phyloP scores from a whole-genome alignment of 2,797 vertebrate genomes.

The Babyrousa celebensis region DNA sequence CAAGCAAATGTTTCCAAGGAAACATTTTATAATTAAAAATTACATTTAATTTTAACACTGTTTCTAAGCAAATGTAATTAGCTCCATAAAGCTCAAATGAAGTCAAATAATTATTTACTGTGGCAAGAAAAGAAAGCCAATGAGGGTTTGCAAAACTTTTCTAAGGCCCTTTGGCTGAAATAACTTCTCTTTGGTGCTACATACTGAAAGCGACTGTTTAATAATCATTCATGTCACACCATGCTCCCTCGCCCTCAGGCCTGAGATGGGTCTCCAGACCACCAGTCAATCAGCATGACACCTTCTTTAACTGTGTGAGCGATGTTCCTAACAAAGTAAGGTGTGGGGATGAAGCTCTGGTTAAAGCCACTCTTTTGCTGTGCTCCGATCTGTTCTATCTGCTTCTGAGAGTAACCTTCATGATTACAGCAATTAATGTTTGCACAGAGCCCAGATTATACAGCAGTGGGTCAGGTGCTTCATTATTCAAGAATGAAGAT shows the following conservation, averaged over 20 bases:
- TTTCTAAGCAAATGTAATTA: conserved; percentile 91
- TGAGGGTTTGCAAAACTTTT: conserved; percentile 87
- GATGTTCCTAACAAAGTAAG: conserved; percentile 77
- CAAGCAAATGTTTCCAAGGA: conserved; percentile 89
- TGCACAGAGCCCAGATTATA: conserved; percentile 81
- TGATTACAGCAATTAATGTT: conserved; percentile 79
- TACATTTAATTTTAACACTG: conserved; percentile 89
- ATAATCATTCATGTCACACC: conserved; percentile 73
- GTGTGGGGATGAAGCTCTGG: conserved; percentile 41
- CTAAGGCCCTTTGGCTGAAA: conserved; percentile 85
- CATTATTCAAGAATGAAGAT: conserved; percentile 70
- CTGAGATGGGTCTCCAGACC: conserved; percentile 52
- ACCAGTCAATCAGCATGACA: neutral
- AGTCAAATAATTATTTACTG: conserved; percentile 86
- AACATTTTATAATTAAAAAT: conserved; percentile 90
- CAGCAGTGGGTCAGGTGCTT: conserved; percentile 78
- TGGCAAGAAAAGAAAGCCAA: conserved; percentile 87
- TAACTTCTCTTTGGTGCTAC: conserved; percentile 86
- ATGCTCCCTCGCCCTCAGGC: conserved; percentile 62
- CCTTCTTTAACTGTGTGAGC: conserved; percentile 75
- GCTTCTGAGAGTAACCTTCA: conserved; percentile 44
- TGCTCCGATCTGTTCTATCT: conserved; percentile 73
- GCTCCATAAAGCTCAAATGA: conserved; percentile 87
- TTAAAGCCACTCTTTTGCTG: conserved; percentile 11
- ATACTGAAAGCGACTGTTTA: conserved; percentile 79